A percentile compares a stretch with the other conserved stretches of the same genome.
Evolutionary conservation across 2,888 invertebrate genomes (phyloP).

Genomic region (Apotomis capreana): DNA sequence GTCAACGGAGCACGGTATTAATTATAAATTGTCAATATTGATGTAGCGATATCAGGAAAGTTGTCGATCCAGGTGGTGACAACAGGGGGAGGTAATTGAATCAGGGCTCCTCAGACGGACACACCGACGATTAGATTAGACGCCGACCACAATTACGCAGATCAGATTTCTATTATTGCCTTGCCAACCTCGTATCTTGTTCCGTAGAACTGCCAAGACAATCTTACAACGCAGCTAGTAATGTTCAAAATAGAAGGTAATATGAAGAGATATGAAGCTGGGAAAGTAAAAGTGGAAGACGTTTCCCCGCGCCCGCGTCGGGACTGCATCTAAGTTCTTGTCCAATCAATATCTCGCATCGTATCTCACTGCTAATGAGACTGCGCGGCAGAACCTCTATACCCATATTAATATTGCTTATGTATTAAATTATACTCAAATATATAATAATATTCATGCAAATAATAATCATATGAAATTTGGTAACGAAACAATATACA

Average conservation of each 20-base stretch:
- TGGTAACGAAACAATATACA: too few relatives aligned
- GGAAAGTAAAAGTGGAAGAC: slow-evolving; percentile 10
- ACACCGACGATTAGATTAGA: slow-evolving; percentile 81
- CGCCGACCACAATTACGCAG: slow-evolving; percentile 80
- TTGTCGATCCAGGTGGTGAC: slow-evolving; percentile 51
- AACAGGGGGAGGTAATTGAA: slow-evolving; percentile 65
- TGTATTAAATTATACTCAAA: too few relatives aligned
- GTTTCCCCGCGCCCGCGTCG: slow-evolving; percentile 16
- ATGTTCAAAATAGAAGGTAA: background rate
- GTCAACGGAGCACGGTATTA: slow-evolving; percentile 13
- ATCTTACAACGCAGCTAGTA: background rate
- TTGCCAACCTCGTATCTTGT: slow-evolving; percentile 5
- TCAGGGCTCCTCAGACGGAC: slow-evolving; percentile 63
- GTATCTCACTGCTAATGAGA: slow-evolving; percentile 34
- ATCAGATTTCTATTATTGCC: slow-evolving; percentile 75
- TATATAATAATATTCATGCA: too few relatives aligned
- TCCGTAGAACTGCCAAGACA: background rate
- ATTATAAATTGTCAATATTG: slow-evolving; percentile 53
- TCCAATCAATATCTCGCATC: slow-evolving; percentile 16
- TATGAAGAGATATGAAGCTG: background rate
- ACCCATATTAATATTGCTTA: too few relatives aligned
- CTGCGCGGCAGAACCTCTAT: background rate
- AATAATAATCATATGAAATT: too few relatives aligned
- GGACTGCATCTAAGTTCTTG: slow-evolving; percentile 22
- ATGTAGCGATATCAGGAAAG: slow-evolving; percentile 49